Evolutionary conservation across 2,113 vertebrate genomes (phyloP).

Genomic region (Aythya baeri): DNA sequence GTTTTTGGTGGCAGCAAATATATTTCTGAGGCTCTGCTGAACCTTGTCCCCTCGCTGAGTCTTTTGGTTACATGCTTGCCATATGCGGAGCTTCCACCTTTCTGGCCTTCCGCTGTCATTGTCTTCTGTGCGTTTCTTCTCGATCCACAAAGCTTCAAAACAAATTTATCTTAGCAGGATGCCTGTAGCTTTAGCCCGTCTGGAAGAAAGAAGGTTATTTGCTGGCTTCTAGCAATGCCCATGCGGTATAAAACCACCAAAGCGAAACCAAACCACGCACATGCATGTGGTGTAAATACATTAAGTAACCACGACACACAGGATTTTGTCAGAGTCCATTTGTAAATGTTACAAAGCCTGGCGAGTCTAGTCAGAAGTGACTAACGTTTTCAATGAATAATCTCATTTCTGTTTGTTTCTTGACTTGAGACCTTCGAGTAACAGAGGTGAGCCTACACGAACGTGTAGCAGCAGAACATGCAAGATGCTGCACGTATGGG

Average conservation of each 20-base stretch:
- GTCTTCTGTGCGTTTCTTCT: neutral
- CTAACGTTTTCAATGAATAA: neutral
- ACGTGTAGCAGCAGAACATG: neutral
- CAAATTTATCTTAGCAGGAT: neutral
- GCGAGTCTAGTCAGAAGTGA: neutral
- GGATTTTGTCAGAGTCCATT: neutral
- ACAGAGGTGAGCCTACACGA: neutral
- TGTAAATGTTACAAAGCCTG: neutral
- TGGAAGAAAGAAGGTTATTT: neutral
- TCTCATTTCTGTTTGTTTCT: neutral
- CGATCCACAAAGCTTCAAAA: neutral
- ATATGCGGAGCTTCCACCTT: neutral
- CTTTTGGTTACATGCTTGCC: neutral
- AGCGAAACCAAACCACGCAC: accelerated
- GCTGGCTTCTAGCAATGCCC: neutral
- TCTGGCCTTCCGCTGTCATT: neutral
- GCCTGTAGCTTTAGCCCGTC: neutral
- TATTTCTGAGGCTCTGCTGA: neutral
- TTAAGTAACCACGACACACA: neutral
- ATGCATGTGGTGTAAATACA: neutral
- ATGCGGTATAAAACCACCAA: accelerated
- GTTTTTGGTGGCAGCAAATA: neutral
- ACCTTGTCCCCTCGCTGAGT: accelerated
- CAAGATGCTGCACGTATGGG: neutral
- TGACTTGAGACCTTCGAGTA: neutral